Evolutionary conservation across 2,113 vertebrate genomes (phyloP).

Genomic region (Chitala chitala): DNA sequence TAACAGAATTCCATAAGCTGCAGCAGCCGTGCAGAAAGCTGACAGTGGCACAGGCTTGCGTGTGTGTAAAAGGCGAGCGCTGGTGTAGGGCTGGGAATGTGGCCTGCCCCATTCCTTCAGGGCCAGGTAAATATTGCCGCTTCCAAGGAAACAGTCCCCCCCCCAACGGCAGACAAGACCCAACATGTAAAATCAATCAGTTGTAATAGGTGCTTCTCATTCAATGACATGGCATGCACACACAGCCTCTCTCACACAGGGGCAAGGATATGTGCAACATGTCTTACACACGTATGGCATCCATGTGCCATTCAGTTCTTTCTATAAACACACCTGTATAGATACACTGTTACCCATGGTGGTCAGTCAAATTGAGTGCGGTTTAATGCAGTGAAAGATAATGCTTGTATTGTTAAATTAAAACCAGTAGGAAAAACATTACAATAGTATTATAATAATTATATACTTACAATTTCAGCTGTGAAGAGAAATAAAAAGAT

Average conservation of each 20-base stretch:
- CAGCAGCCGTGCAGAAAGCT: background rate
- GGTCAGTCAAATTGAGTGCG: too few relatives aligned
- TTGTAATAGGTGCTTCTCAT: background rate
- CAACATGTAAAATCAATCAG: background rate
- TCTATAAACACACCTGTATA: too few relatives aligned
- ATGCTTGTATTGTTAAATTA: too few relatives aligned
- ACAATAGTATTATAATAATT: too few relatives aligned
- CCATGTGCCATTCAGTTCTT: too few relatives aligned
- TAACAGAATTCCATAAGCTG: background rate
- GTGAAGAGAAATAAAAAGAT: too few relatives aligned
- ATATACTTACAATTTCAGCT: too few relatives aligned
- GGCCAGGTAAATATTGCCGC: background rate
- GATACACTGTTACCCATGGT: too few relatives aligned
- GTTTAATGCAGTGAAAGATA: too few relatives aligned
- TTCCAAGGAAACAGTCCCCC: background rate
- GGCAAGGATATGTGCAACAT: constrained; percentile 17
- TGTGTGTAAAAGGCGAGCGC: background rate
- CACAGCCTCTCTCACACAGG: constrained; percentile 9
- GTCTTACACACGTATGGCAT: too few relatives aligned
- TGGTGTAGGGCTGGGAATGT: background rate
- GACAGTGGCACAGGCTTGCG: background rate
- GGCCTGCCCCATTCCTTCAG: background rate
- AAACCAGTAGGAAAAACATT: too few relatives aligned
- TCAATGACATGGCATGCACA: too few relatives aligned
- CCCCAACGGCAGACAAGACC: background rate